Base-by-base conservation (phyloP, 2,888 invertebrate species). In the Baccha elongata region DNA sequence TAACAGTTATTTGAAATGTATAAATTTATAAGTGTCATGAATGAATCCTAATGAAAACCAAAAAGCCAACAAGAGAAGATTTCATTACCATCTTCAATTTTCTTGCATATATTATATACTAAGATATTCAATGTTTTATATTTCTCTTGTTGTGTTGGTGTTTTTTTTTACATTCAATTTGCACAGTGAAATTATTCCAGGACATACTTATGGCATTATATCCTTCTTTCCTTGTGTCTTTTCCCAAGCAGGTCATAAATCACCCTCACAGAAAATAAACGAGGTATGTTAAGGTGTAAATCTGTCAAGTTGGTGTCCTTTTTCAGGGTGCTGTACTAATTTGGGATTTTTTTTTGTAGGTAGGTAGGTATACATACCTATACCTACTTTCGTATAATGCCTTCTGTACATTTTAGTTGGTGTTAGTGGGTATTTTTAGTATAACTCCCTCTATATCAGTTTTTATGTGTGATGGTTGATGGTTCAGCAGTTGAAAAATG, bases 251-350 rank as follows among this genome's bases (percentile, higher is more conserved):
- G 79, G 73, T 84, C 79, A 84, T 84, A 78, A 84, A 84, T 84
- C 84, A 84, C 78, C 67, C 74, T 79, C 79, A 84, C 73, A 64
- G 84, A 79, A 78, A 83, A 84, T 79, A 84, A 79, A 78, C 84
- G 79, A 78, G 79, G 79, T 74, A 84, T 84, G 84, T 79, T 84
- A 79, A 84, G 84, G 84, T 84, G 84, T 84, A 84, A 84, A 84
- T 84, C 84, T 84, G 84, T 84, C 84, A 84, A 84, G 84, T 79
- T 84, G 79, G 73, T 79, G 84, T 84, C 84, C 84, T 84, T 84
- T 79, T 79, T 79, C 73, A 84, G 69, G 74, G 73, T 73, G 84
- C 78, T 69, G 73, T 79, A 84, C 84, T 84, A 84, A 84, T 84
- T 84, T 84, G 73, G 79, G 69, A 69, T 69, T 74, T 79, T 68